A percentile compares a stretch with the other conserved stretches of the same genome.
These are phyloP conservation scores for Leptinotarsa undecemlineata DNA, from an alignment of 1,140 invertebrate genomes.

Conservation along the genomic window DNA sequence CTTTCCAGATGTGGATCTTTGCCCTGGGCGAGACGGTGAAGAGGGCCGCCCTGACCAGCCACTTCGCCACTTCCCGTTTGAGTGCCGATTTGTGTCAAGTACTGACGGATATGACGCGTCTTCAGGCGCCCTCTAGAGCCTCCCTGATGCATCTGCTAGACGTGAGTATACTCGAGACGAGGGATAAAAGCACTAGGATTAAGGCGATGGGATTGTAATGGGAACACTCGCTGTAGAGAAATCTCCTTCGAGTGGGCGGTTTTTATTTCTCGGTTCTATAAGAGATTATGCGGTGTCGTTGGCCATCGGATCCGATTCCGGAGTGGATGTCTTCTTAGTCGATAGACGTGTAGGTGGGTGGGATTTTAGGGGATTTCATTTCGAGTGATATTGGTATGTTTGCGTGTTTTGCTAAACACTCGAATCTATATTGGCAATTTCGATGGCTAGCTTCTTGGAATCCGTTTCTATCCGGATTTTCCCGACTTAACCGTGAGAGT, in stretches of 20 bases:
- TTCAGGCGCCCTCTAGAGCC: slow-evolving; percentile 54
- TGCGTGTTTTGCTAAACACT: too few relatives aligned
- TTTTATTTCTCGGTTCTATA: not conserved
- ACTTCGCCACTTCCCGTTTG: slow-evolving; percentile 58
- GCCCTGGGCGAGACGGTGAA: slow-evolving; percentile 62
- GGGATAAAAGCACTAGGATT: not conserved
- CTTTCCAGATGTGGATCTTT: slow-evolving; percentile 67
- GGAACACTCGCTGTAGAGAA: not conserved
- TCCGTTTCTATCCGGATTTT: too few relatives aligned
- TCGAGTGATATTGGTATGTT: too few relatives aligned
- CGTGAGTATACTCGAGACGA: slow-evolving; percentile 54
- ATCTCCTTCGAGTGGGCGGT: not conserved
- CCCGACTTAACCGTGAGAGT: too few relatives aligned
- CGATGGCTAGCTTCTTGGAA: too few relatives aligned
- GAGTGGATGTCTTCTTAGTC: too few relatives aligned
- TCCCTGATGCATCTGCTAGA: slow-evolving; percentile 65
- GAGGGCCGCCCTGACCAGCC: slow-evolving; percentile 57
- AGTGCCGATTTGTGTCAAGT: slow-evolving; percentile 61
- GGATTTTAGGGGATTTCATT: too few relatives aligned
- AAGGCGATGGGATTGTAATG: not conserved
- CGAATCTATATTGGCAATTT: too few relatives aligned
- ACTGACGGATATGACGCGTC: slow-evolving; percentile 61
- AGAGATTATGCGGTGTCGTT: not conserved
- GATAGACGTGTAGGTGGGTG: too few relatives aligned
- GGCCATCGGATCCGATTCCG: not conserved